phyloP scores from a whole-genome alignment of 2,113 vertebrate species.

The Dasyprocta punctata region DNA sequence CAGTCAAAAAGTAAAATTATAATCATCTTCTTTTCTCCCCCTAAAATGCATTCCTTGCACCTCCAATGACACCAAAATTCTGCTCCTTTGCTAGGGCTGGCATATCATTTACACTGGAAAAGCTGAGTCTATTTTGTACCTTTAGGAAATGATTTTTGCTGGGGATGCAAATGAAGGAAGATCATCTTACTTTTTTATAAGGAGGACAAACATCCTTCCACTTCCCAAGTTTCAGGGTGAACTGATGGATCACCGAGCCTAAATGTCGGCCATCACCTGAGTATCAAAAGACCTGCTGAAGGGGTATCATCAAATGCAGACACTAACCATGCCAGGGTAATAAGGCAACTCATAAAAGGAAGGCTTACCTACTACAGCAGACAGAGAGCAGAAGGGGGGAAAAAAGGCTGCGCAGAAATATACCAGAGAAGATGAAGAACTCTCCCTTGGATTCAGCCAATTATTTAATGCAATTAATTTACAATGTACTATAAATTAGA shows the following conservation, averaged over 20 bases:
- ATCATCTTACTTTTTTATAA: not conserved
- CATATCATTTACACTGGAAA: not conserved
- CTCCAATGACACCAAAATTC: not conserved
- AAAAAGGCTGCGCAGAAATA: not conserved
- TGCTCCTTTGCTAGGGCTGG: not conserved
- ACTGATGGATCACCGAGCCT: not conserved
- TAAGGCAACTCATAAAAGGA: not conserved
- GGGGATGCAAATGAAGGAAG: not conserved
- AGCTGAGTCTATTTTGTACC: not conserved
- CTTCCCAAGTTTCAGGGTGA: not conserved
- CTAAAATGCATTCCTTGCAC: not conserved
- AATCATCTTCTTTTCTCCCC: not conserved
- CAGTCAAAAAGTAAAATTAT: not conserved
- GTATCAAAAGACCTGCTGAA: not conserved
- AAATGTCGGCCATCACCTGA: not conserved
- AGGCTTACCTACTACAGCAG: too few relatives aligned
- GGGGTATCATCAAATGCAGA: not conserved
- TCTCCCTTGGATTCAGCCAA: not conserved
- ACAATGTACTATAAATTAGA: not conserved
- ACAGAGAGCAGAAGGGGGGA: not conserved
- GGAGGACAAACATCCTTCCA: not conserved
- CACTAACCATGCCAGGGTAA: fast-evolving
- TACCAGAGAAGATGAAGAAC: not conserved
- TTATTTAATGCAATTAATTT: not conserved
- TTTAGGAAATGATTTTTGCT: not conserved